These are phyloP conservation scores for Pasiphila rectangulata DNA, from an alignment of 2,888 invertebrate genomes.

Conservation along the genomic window DNA sequence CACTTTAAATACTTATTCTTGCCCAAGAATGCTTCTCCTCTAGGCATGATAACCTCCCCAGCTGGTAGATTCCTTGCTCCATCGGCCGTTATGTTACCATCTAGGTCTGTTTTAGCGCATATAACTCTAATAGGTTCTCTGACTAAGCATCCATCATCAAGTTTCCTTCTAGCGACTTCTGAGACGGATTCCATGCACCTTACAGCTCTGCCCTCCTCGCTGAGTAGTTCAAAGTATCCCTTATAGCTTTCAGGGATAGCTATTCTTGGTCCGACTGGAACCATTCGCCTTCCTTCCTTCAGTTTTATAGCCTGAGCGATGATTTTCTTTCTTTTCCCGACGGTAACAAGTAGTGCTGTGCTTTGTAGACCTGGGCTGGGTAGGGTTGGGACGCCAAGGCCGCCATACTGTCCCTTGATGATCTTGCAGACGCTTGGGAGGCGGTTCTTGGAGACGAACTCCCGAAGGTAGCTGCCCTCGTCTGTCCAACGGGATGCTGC, in stretches of 20 bases:
- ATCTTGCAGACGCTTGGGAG: constrained; percentile 94
- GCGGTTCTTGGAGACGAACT: constrained; percentile 87
- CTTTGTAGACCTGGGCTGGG: constrained; percentile 93
- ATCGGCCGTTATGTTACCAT: constrained; percentile 83
- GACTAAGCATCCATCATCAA: constrained; percentile 88
- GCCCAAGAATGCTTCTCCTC: constrained; percentile 85
- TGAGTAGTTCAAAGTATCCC: constrained; percentile 96
- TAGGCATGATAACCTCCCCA: constrained; percentile 91
- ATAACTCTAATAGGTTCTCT: constrained; percentile 88
- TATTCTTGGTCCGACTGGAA: constrained; percentile 89
- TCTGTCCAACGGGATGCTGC: constrained; percentile 90
- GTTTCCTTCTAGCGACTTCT: constrained; percentile 88
- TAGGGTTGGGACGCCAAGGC: constrained; percentile 92
- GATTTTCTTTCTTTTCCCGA: constrained; percentile 91
- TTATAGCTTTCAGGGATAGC: constrained; percentile 94
- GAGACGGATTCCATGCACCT: constrained; percentile 93
- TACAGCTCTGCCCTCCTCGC: constrained; percentile 95
- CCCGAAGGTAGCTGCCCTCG: constrained; percentile 86
- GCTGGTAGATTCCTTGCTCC: constrained; percentile 88
- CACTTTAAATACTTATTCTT: constrained; percentile 93
- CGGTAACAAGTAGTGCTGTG: constrained; percentile 91
- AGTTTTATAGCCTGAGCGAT: constrained; percentile 94
- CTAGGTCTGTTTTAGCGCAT: constrained; percentile 81
- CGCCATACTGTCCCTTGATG: constrained; percentile 95
- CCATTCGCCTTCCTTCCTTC: constrained; percentile 91